phyloP scores from a whole-genome alignment of 2,113 vertebrate genomes.

The Semicossyphus pulcher region DNA sequence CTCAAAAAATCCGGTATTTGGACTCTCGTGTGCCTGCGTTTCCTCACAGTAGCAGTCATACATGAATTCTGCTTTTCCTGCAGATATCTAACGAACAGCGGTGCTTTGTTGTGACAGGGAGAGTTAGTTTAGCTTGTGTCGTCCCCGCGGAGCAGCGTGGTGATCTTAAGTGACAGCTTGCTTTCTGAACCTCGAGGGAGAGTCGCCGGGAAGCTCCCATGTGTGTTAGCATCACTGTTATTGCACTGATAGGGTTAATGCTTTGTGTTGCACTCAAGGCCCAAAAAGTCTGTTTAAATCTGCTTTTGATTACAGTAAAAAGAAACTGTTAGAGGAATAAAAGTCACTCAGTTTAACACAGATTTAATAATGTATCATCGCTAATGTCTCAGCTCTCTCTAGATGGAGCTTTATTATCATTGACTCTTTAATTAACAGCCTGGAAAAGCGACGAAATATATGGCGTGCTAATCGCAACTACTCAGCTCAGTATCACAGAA shows the following conservation, averaged over 20 bases:
- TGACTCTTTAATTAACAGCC: conserved; percentile 37
- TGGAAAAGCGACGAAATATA: conserved; percentile 21
- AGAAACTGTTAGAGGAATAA: conserved; percentile 1
- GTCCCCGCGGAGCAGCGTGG: conserved; percentile 8
- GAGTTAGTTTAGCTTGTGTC: conserved; percentile 27
- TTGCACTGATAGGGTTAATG: background rate
- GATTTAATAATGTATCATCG: conserved; percentile 16
- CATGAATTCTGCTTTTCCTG: background rate
- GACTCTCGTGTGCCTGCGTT: background rate
- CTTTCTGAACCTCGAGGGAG: conserved; percentile 25
- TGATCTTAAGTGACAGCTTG: conserved; percentile 50
- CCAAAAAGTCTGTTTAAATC: background rate
- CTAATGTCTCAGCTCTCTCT: conserved; percentile 19
- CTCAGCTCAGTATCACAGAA: conserved; percentile 18
- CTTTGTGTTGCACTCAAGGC: background rate
- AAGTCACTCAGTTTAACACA: conserved; percentile 19
- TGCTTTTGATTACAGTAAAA: conserved; percentile 4
- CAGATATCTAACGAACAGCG: background rate
- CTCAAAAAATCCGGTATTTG: background rate
- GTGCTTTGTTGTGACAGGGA: conserved; percentile 53
- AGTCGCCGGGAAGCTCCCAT: conserved; percentile 20
- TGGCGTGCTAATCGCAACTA: conserved; percentile 20
- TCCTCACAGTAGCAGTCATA: background rate
- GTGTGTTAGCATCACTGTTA: background rate
- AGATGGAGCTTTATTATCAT: conserved; percentile 17